Evolutionary conservation across 2,888 invertebrate species (phyloP), one percentile per base, ranked within the genome.

Genomic region (Punctoribates punctum): DNA sequence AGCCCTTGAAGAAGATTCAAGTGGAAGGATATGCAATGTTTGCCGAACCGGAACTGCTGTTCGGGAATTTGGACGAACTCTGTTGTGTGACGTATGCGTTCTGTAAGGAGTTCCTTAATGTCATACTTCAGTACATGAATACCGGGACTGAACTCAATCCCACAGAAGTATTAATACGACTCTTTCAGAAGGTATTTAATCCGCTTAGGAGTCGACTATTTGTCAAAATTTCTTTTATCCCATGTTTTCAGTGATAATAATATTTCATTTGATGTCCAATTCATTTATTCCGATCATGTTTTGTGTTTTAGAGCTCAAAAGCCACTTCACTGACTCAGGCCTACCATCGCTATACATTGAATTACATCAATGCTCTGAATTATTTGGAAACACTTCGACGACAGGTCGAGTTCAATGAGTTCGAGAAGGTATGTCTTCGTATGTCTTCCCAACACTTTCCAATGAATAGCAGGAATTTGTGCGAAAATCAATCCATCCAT

Each of bases 21-120:
- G 88, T 89, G 13, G 88, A 89, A 81, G 88, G 88, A 15, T 87
- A 86, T 81, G 85, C 88, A 15, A 87, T 89, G 86, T 87, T 86
- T 80, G 87, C 88, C 11, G 88, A 88, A 80, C 88, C 88, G 3
- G 87, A 87, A 81, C 85, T 88, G 51, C 84, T 88, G 8, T 88
- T 88, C 81, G 88, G 88, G 20, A 88, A 88, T 81, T 82, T 88
- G 79, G 88, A 88, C 80, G 88, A 88, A 81, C 83, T 88, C 1
- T 88, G 87, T 80, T 86, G 86, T 81, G 87, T 87, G 82, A 87
- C 87, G 27, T 87, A 87, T 81, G 86, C 85, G 27, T 88, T 88
- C 81, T 88, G 87, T 81, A 86, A 86, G 81, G 87, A 88, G 79
- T 87, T 87, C 80, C 84, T 87, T 75, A 83, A 84, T 73, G 82